A percentile compares a stretch with the other conserved stretches of the same genome.
Conservation (phyloP, 1,140 invertebrate species). For the Anastrepha ludens region DNA sequence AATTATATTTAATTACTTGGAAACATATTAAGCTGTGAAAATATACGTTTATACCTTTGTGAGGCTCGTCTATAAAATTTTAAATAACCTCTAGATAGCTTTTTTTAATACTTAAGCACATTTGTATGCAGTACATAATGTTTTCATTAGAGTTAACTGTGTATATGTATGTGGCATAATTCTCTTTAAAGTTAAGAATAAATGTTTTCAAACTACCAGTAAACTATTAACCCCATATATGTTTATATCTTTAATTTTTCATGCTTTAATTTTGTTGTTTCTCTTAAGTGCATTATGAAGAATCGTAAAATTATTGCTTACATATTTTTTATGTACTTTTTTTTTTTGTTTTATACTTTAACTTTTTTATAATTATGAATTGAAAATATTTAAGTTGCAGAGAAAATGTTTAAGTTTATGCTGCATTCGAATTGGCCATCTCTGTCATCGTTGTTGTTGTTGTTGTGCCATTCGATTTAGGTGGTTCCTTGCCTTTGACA, state of each 20-base stretch:
- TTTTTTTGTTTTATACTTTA: conserved; percentile 35
- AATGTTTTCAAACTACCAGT: conserved; percentile 40
- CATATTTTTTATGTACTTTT: neutral
- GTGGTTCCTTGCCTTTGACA: neutral
- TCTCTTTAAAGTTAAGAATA: conserved; percentile 40
- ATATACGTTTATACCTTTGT: neutral
- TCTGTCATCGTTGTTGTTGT: neutral
- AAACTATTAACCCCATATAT: conserved; percentile 48
- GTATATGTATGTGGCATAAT: conserved; percentile 42
- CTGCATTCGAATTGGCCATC: neutral
- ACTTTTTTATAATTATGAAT: conserved; percentile 10
- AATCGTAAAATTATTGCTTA: conserved; percentile 23
- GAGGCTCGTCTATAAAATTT: neutral
- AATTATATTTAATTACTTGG: neutral
- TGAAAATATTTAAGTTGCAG: conserved; percentile 47
- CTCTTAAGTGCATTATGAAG: conserved; percentile 40
- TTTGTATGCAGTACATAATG: conserved; percentile 4
- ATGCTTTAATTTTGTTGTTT: conserved; percentile 52
- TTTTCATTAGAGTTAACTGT: conserved; percentile 35
- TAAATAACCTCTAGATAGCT: conserved; percentile 4
- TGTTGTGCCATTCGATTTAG: neutral
- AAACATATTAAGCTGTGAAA: conserved; percentile 26
- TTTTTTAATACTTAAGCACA: neutral
- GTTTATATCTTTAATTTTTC: conserved; percentile 44
- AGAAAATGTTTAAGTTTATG: conserved; percentile 14